Base-by-base conservation (phyloP, 2,113 vertebrate genomes). In the Climacteris rufus region DNA sequence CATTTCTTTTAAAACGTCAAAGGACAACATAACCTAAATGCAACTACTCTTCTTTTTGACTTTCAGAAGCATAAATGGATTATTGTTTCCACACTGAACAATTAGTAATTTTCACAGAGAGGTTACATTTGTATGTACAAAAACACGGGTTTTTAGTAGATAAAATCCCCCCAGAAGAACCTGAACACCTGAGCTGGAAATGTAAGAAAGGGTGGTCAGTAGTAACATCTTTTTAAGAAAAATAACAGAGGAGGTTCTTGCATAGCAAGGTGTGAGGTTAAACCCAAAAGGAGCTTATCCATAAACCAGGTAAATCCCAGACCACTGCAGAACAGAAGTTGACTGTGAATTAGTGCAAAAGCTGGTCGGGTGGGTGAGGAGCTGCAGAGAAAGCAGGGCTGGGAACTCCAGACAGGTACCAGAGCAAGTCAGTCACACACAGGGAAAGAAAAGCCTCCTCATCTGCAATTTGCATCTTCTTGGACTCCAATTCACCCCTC, bases 11-110 rank as follows among this genome's bases (percentile, higher is more conserved):
- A 72, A 96, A 97, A 96, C 0, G 52, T 97, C 97, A 97, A 98
- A 99, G 98, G 97, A 98, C 97, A 98, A 98, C 98, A 98, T 97
- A 96, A 98, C 91, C 97, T 98, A 98, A 98, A 98, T 95, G 97
- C 96, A 97, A 97, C 97, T 98, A 98, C 81, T 95, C 96, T 83
- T 93, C 93, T 92, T 69, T 70, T 69, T 70, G 89, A 95, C 60
- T 96, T 95, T 93, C 95, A 97, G 91, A 94, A 94, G 96, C 96
- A 96, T 96, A 96, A 97, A 89, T 69, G 91, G 92, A 83, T 96
- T 95, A 81, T 82, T 74, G 88, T 97, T 94, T 97, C 83, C 94
- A 97, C 96, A 96, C 13, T 94, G 93, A 98, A 97, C 95, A 94
- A 83, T 95, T 85, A 89, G 83, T 60, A 80, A 68, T 95, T 97